Conservation (phyloP, 2,888 invertebrate species). For the Heliconius ethilla region DNA sequence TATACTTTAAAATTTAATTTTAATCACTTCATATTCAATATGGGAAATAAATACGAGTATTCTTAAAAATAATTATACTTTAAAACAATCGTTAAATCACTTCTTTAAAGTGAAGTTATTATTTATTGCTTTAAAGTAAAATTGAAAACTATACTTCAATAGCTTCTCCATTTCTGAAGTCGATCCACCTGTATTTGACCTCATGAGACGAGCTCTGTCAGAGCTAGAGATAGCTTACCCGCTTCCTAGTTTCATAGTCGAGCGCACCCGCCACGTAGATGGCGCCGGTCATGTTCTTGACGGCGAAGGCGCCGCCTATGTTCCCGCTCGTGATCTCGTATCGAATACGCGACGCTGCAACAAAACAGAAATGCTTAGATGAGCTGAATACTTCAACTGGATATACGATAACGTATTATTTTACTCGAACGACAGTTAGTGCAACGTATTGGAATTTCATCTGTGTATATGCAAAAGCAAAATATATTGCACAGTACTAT, state of each 20-base stretch:
- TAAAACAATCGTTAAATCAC: background rate
- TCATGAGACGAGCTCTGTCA: slow-evolving; percentile 23
- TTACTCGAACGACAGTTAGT: background rate
- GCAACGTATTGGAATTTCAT: slow-evolving; percentile 1
- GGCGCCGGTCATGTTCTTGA: slow-evolving; percentile 99
- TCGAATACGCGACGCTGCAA: slow-evolving; percentile 97
- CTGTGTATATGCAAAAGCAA: background rate
- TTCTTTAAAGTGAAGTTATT: background rate
- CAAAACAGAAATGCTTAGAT: slow-evolving; percentile 50
- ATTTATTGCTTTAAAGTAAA: background rate
- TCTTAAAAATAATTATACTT: background rate
- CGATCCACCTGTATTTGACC: background rate
- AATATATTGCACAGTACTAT: no score
- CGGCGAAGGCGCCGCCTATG: slow-evolving; percentile 98
- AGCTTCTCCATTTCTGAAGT: background rate
- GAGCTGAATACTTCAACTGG: slow-evolving; percentile 27
- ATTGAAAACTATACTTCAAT: background rate
- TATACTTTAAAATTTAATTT: background rate
- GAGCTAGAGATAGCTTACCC: slow-evolving; percentile 85
- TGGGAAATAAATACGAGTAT: background rate
- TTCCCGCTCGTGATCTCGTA: slow-evolving; percentile 99
- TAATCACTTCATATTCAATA: background rate
- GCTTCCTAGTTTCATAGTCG: slow-evolving; percentile 97
- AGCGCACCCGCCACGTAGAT: slow-evolving; percentile 98
- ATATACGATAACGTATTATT: slow-evolving; percentile 9